Conservation (phyloP, 1,140 invertebrate genomes). For the Chelonus insularis region DNA sequence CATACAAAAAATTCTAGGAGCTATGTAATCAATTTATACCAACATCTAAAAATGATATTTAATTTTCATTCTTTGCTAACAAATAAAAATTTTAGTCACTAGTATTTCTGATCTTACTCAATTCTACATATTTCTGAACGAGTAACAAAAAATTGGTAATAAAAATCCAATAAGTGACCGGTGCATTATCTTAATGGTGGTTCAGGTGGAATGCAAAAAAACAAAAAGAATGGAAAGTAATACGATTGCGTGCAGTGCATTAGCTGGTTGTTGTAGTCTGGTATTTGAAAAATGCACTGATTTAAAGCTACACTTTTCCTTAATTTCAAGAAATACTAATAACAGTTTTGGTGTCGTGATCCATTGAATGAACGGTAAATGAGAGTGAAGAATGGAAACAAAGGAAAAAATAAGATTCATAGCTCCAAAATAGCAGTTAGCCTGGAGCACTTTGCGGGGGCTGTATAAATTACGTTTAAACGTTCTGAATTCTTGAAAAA, state of each 20-base stretch:
- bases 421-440: background rate
- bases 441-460: constrained; percentile 35
- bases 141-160: too few relatives aligned
- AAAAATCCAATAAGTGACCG: too few relatives aligned
- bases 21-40: too few relatives aligned
- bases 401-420: background rate
- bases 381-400: background rate
- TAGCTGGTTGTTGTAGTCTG: constrained; percentile 32
- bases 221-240: background rate
- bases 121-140: too few relatives aligned
- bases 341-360: background rate
- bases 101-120: too few relatives aligned
- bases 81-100: too few relatives aligned
- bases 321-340: background rate
- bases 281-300: constrained; percentile 38
- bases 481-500: constrained; percentile 35
- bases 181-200: too few relatives aligned
- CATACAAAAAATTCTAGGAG: too few relatives aligned
- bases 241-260: constrained; percentile 5
- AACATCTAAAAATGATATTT: too few relatives aligned
- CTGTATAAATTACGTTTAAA: constrained; percentile 35
- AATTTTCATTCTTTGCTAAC: too few relatives aligned
- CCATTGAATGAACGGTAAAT: constrained; percentile 4
- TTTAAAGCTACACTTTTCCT: background rate
- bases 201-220: background rate